Evolutionary conservation across 2,888 invertebrate species (phyloP).

Genomic region (Ophraella communa): DNA sequence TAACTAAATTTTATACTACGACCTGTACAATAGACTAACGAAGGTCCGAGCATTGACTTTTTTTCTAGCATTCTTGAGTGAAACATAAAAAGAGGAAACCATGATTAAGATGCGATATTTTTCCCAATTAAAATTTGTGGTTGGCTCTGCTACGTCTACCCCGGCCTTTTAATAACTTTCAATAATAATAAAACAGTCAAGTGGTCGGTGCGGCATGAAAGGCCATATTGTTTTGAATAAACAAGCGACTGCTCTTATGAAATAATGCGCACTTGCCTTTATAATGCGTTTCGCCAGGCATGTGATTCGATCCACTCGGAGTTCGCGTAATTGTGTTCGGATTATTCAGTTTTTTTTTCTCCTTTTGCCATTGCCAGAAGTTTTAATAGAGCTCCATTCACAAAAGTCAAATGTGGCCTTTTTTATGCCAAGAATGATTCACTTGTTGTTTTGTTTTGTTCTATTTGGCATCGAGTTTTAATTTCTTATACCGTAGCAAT

Average conservation of each 20-base stretch:
- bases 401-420: constrained; percentile 6
- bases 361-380: constrained; percentile 30
- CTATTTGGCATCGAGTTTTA: background rate
- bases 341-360: constrained; percentile 39
- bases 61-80: constrained; percentile 24
- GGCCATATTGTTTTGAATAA: constrained; percentile 53
- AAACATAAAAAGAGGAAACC: constrained; percentile 27
- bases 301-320: constrained; percentile 52
- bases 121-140: constrained; percentile 50
- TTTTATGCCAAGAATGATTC: background rate
- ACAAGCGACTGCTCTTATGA: constrained; percentile 55
- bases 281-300: constrained; percentile 54
- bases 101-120: constrained; percentile 48
- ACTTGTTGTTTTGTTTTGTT: background rate
- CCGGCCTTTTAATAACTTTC: constrained; percentile 39
- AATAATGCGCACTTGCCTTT: constrained; percentile 56
- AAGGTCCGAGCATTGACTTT: constrained; percentile 20
- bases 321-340: constrained; percentile 40
- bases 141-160: constrained; percentile 31
- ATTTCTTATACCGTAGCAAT: no score
- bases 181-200: constrained; percentile 49
- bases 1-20: background rate
- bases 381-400: constrained; percentile 36
- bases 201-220: constrained; percentile 52
- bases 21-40: constrained; percentile 6